phyloP scores from a whole-genome alignment of 2,797 vertebrate genomes.

The Sarcophilus harrisii region DNA sequence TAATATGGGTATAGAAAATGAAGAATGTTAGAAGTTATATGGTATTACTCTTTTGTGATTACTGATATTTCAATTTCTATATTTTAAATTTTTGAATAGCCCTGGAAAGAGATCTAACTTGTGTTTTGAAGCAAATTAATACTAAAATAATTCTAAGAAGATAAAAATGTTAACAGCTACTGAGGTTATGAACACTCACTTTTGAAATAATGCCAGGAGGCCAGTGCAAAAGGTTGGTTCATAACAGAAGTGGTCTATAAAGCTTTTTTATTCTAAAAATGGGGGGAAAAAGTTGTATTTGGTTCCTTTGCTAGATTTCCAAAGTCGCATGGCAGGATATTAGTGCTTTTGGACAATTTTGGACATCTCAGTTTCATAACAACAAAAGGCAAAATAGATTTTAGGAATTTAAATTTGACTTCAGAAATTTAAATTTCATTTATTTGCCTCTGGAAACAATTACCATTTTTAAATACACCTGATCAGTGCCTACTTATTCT shows the following conservation, averaged over 20 bases:
- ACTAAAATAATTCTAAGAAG: background rate
- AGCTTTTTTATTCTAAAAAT: background rate
- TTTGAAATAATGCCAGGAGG: background rate
- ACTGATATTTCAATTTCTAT: background rate
- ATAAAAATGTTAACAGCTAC: background rate
- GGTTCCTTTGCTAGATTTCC: background rate
- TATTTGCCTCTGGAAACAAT: background rate
- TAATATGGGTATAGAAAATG: background rate
- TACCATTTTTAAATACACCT: background rate
- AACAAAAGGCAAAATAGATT: background rate
- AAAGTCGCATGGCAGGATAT: slow-evolving; percentile 2
- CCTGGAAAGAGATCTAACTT: background rate
- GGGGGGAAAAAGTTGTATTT: background rate
- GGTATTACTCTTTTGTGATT: background rate
- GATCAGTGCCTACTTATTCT: background rate
- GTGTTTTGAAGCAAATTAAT: background rate
- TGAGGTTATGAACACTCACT: slow-evolving; percentile 3
- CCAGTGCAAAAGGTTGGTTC: background rate
- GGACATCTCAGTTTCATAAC: background rate
- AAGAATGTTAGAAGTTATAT: background rate
- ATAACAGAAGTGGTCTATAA: slow-evolving; percentile 14
- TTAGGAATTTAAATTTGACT: background rate
- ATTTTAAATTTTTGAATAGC: slow-evolving; percentile 13
- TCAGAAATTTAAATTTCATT: background rate
- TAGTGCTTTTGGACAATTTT: slow-evolving; percentile 16